Evolutionary conservation across 2,113 vertebrate genomes (phyloP), one percentile per base, ranked within the genome.

Genomic region (Erythrocebus patas): DNA sequence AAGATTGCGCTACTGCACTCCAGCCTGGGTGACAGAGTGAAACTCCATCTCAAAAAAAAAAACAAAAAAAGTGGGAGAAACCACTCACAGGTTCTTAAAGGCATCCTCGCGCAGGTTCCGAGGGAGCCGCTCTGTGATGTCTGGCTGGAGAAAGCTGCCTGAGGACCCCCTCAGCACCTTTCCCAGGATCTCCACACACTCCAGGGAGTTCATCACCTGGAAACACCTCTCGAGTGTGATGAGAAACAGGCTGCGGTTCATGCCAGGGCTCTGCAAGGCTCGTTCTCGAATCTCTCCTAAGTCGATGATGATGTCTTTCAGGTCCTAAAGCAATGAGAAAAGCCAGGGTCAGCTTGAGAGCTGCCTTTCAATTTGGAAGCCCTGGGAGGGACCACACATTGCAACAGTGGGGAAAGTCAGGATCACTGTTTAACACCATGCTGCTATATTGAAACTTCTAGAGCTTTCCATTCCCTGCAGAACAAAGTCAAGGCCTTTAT

Each of bases 31-130:
- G 12, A 30, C 61, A 64, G 61, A 64, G 61, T 64, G 61, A 64
- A 64, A 32, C 12, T 14, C 61, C 61, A 64, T 32, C 30, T 14
- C 27, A 64, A 64, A 64, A 30, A 13, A 64, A 30, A 30, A 30
- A 30, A 55, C 6, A 55, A 55, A 55, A 55, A 64, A 6, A 23
- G 48, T 20, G 30, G 93, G 13, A 92, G 85, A n/a, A 20, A 9
- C 10, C 11, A 97, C 99, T 99, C 98, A 99, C 99, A 99, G 96
- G 97, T 99, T 99, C 97, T 98, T 98, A 97, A 99, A 99, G 61
- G 98, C 98, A 17, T 99, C 99, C 25, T 98, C 98, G 0, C 57
- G 91, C 93, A 99, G 98, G 83, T 97, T 32, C 10, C 16, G 30
- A 12, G 99, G 99, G 32, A 99, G 97, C 78, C 80, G 98, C n/a